phyloP scores from a whole-genome alignment of 1,140 invertebrate genomes.

The Drosophila biarmipes region DNA sequence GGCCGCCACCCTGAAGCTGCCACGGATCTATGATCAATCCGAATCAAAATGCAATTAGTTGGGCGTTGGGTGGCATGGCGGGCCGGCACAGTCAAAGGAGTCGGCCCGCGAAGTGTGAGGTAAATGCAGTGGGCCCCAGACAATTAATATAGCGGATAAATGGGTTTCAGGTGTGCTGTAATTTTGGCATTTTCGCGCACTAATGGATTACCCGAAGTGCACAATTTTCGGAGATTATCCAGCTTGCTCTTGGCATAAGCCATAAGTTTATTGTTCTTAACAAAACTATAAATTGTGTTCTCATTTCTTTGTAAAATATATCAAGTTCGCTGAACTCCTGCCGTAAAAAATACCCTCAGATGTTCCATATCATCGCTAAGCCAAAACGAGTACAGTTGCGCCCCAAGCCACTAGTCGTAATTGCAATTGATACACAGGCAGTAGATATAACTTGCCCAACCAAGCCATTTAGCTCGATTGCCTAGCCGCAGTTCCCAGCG shows the following conservation, averaged over 20 bases:
- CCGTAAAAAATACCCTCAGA: too few relatives aligned
- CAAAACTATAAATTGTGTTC: too few relatives aligned
- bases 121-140: slow-evolving; percentile 3
- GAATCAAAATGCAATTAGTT: slow-evolving; percentile 54
- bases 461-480: slow-evolving; percentile 52
- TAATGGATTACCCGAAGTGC: not conserved
- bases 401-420: not conserved
- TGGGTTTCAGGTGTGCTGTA: not conserved
- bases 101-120: slow-evolving; percentile 4
- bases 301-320: too few relatives aligned
- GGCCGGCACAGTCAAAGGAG: slow-evolving; percentile 19
- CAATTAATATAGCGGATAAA: slow-evolving; percentile 25
- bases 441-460: slow-evolving; percentile 31
- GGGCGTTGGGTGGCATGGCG: slow-evolving; percentile 19
- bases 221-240: not conserved
- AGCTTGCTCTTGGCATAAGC: too few relatives aligned
- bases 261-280: too few relatives aligned
- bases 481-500: slow-evolving; percentile 25
- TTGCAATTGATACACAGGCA: slow-evolving; percentile 5
- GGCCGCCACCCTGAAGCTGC: slow-evolving; percentile 46
- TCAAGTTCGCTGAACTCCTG: too few relatives aligned
- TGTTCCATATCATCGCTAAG: not conserved
- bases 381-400: slow-evolving; percentile 26
- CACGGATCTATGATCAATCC: slow-evolving; percentile 52
- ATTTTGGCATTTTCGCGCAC: not conserved